Conservation (phyloP, 1,140 invertebrate species). For the Drosophila aff. region DNA sequence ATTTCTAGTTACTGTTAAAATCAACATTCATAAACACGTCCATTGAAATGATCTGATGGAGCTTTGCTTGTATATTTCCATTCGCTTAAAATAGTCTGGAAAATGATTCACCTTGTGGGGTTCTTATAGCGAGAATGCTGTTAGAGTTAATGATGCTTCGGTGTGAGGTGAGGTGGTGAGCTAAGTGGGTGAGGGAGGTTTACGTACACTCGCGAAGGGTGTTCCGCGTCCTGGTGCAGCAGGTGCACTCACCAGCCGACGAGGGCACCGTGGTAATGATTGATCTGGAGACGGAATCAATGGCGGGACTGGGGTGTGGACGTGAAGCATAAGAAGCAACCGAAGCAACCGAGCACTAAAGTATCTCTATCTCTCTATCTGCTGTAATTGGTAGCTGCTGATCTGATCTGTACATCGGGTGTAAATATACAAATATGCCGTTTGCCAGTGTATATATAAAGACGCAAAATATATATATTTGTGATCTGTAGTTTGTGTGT, state of each 20-base stretch:
- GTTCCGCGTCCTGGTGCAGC: slow-evolving; percentile 3
- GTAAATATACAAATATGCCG: slow-evolving; percentile 72
- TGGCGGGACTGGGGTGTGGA: slow-evolving; percentile 17
- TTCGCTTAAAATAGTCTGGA: slow-evolving; percentile 52
- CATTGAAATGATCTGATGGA: slow-evolving; percentile 74
- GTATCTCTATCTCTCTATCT: slow-evolving; percentile 30
- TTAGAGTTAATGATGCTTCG: slow-evolving; percentile 35
- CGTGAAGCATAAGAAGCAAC: slow-evolving; percentile 68
- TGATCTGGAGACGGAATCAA: slow-evolving; percentile 28
- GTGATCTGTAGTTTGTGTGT: slow-evolving; percentile 56
- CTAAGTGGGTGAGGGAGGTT: slow-evolving; percentile 8
- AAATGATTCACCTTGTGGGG: slow-evolving; percentile 35
- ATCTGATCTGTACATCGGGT: slow-evolving; percentile 42
- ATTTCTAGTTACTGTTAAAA: slow-evolving; percentile 74
- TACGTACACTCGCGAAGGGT: slow-evolving; percentile 39
- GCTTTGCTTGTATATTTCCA: slow-evolving; percentile 44
- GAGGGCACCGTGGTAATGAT: slow-evolving; percentile 22
- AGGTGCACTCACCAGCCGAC: not conserved
- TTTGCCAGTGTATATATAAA: slow-evolving; percentile 69
- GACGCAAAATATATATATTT: slow-evolving; percentile 72
- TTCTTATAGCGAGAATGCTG: slow-evolving; percentile 35
- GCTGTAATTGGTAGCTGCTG: slow-evolving; percentile 26
- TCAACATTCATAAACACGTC: slow-evolving; percentile 75
- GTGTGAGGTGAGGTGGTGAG: slow-evolving; percentile 13
- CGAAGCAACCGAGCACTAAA: slow-evolving; percentile 46